Evolutionary conservation across 2,113 vertebrate species (phyloP).

Genomic region (Pithys albifrons): DNA sequence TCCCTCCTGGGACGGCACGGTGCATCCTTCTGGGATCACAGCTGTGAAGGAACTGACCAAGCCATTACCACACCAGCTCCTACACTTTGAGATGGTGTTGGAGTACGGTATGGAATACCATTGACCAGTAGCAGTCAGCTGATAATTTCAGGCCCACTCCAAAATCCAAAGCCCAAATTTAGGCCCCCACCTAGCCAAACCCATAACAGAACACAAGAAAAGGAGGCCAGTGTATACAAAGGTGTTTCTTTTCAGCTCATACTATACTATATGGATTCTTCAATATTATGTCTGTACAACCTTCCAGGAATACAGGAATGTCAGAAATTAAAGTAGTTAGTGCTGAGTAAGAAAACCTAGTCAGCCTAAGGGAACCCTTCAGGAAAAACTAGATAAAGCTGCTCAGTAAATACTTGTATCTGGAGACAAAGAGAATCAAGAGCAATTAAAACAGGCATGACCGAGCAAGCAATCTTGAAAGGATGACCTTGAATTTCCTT

Average conservation of each 20-base stretch:
- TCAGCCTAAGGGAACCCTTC: neutral
- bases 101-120: no score
- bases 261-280: neutral
- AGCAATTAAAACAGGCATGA: constrained; percentile 19
- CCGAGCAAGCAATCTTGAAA: neutral
- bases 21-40: no score
- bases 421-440: neutral
- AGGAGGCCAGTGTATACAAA: neutral
- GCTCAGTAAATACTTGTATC: neutral
- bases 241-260: neutral
- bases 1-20: no score
- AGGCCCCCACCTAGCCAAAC: no score
- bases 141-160: no score
- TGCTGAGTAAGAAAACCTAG: neutral
- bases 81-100: no score
- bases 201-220: neutral
- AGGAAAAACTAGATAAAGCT: neutral
- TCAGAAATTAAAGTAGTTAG: neutral
- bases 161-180: no score
- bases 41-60: no score
- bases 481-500: constrained; percentile 24
- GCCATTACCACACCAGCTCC: no score
- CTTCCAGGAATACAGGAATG: neutral
- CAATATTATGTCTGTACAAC: neutral
- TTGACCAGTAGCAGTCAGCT: no score